These are phyloP conservation scores for Trogon surrucura DNA, from an alignment of 2,113 vertebrate genomes.

Conservation along the genomic window DNA sequence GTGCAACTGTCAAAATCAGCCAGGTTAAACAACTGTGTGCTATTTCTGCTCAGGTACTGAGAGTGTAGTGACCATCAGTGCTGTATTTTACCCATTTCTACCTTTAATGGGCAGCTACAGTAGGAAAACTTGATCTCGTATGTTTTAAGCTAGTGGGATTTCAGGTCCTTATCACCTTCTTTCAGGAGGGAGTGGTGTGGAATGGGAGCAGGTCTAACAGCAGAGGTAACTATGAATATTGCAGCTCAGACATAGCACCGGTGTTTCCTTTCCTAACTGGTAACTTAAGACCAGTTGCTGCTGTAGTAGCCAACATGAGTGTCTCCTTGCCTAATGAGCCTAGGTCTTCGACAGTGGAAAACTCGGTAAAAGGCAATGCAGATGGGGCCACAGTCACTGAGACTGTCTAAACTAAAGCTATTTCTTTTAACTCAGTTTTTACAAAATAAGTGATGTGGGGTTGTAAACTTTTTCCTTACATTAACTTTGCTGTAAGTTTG, in stretches of 20 bases:
- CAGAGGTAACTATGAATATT: background rate
- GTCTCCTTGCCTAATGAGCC: background rate
- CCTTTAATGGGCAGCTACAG: background rate
- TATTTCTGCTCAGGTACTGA: background rate
- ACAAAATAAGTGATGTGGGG: background rate
- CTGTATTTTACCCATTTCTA: background rate
- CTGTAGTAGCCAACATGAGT: fast-evolving
- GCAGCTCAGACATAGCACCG: background rate
- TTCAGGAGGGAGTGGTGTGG: background rate
- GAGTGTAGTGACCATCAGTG: background rate
- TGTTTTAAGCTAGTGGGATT: background rate
- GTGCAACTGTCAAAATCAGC: background rate
- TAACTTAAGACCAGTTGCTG: background rate
- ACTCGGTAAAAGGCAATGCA: background rate
- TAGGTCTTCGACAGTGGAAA: background rate
- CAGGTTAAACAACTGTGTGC: background rate
- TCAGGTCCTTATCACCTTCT: background rate
- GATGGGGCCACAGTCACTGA: background rate
- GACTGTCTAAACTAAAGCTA: background rate
- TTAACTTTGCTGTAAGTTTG: background rate
- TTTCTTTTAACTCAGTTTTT: background rate
- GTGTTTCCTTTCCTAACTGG: background rate
- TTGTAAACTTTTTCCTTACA: background rate
- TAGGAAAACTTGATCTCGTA: background rate
- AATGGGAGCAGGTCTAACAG: background rate